Evolutionary conservation across 2,113 vertebrate species (phyloP).

Genomic region (Caranx ignobilis): DNA sequence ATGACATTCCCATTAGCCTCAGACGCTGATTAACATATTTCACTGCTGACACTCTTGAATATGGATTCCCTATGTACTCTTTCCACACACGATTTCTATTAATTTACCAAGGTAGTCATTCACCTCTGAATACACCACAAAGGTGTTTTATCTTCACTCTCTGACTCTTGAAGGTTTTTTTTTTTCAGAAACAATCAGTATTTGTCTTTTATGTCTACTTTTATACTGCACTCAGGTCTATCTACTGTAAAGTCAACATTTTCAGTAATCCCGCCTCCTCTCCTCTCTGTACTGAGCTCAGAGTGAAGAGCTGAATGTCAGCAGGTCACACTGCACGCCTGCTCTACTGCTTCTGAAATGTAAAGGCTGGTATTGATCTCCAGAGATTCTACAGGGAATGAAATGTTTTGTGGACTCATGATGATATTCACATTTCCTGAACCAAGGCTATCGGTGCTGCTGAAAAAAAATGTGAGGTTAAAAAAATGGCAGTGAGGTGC

Average conservation of each 20-base stretch:
- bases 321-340: conserved; percentile 27
- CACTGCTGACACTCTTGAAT: not conserved
- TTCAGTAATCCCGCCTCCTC: conserved; percentile 15
- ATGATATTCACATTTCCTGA: conserved; percentile 26
- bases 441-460: not conserved
- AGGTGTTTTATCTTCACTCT: conserved; percentile 20
- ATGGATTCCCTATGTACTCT: not conserved
- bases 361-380: conserved; percentile 47
- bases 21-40: not conserved
- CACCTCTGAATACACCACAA: conserved; percentile 9
- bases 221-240: conserved; percentile 4
- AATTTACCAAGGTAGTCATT: not conserved
- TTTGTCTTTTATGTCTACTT: conserved; percentile 6
- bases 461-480: conserved; percentile 30
- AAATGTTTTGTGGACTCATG: conserved; percentile 33
- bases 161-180: conserved; percentile 22
- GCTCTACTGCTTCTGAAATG: conserved; percentile 10
- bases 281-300: not conserved
- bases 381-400: conserved; percentile 24
- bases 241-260: conserved; percentile 8
- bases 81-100: not conserved
- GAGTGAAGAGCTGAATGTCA: conserved; percentile 38
- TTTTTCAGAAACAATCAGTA: conserved; percentile 10
- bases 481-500: conserved; percentile 9
- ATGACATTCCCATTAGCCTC: not conserved